Percentiles rank a stretch among this genome's conserved stretches.
Conservation (phyloP, 2,113 vertebrate species). For the Gambusia affinis region DNA sequence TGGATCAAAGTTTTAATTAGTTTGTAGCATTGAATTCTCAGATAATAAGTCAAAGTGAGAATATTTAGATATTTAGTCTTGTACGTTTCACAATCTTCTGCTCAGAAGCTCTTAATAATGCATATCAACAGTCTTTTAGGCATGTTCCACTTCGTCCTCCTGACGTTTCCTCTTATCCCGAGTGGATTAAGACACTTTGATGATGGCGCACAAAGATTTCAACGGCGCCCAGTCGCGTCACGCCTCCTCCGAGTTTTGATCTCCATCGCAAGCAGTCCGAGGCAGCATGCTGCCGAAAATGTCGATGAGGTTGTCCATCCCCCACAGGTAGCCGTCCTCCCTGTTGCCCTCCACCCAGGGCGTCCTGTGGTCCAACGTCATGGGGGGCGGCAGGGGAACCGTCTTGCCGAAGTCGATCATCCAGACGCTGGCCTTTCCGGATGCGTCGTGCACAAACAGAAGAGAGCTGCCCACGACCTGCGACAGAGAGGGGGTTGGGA, state of each 20-base stretch:
- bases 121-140: conserved; percentile 19
- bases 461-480: conserved; percentile 93
- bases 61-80: conserved; percentile 12
- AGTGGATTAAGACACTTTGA: conserved; percentile 36
- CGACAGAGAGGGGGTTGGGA: not conserved
- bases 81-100: not conserved
- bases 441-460: conserved; percentile 88
- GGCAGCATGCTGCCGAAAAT: conserved; percentile 80
- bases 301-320: conserved; percentile 88
- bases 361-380: conserved; percentile 85
- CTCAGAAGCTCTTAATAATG: conserved; percentile 14
- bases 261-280: conserved; percentile 39
- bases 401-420: conserved; percentile 97
- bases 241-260: not conserved
- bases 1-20: not conserved
- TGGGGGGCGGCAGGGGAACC: conserved; percentile 75
- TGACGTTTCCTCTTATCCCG: not conserved
- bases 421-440: conserved; percentile 86
- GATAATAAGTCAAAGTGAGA: conserved; percentile 2
- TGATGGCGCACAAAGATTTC: not conserved
- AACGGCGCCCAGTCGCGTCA: not conserved
- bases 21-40: not conserved
- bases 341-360: conserved; percentile 90
- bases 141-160: conserved; percentile 17
- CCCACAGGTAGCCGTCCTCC: conserved; percentile 92